Conservation (phyloP, 2,113 vertebrate species). For the Silurus asotus region DNA sequence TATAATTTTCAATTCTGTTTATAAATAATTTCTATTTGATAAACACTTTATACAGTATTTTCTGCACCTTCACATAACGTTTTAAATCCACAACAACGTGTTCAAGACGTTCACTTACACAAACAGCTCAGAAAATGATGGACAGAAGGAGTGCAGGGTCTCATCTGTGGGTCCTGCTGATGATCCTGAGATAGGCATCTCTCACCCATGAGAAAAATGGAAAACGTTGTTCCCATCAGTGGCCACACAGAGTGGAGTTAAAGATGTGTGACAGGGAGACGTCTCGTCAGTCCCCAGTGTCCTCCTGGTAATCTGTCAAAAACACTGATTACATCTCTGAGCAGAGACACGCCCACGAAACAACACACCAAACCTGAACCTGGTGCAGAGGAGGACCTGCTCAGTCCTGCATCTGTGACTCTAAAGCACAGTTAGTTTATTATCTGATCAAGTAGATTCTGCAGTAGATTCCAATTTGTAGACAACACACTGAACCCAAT, state of each 20-base stretch:
- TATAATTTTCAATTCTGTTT: no score
- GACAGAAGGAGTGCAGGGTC: not conserved
- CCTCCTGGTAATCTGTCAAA: slow-evolving; percentile 9
- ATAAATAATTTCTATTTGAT: no score
- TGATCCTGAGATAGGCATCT: slow-evolving; percentile 29
- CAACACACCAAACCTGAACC: not conserved
- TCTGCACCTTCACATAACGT: no score
- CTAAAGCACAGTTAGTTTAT: not conserved
- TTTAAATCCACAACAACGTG: not conserved
- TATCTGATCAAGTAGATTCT: no score
- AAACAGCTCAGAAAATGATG: not conserved
- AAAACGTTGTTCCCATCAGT: slow-evolving; percentile 53
- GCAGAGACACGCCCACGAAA: not conserved
- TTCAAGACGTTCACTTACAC: not conserved
- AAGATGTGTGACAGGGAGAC: not conserved
- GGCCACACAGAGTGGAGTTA: not conserved
- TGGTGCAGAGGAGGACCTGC: not conserved
- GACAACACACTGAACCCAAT: no score
- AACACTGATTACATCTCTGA: slow-evolving; percentile 15
- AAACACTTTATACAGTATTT: no score
- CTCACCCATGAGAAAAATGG: slow-evolving; percentile 49
- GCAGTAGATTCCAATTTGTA: no score
- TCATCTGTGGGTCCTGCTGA: slow-evolving; percentile 39
- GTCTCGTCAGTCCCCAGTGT: not conserved
- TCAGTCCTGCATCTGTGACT: not conserved